Evolutionary conservation across 2,797 vertebrate genomes (phyloP).

Genomic region (Pteronotus mesoamericanus): DNA sequence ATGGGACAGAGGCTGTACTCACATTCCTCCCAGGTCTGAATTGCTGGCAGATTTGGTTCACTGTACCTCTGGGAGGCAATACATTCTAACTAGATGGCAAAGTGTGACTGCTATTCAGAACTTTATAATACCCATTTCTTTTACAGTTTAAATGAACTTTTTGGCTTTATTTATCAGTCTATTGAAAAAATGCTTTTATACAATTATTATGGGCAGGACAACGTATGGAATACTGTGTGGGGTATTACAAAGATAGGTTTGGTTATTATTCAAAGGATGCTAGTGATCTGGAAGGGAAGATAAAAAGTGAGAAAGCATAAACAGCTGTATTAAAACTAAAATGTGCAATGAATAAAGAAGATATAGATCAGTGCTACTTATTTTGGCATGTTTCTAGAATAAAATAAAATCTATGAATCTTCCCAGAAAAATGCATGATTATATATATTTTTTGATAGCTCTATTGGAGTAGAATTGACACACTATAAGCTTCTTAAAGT

Average conservation of each 20-base stretch:
- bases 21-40: constrained; percentile 36
- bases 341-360: not conserved
- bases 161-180: constrained; percentile 27
- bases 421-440: not conserved
- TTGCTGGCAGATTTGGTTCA: constrained; percentile 73
- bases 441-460: not conserved
- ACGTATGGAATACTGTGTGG: not conserved
- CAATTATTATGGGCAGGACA: not conserved
- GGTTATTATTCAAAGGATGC: not conserved
- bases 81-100: constrained; percentile 19
- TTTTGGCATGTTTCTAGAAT: not conserved
- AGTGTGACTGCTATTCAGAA: constrained; percentile 45
- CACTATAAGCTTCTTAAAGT: not conserved
- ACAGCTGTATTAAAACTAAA: constrained; percentile 8
- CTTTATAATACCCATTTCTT: not conserved
- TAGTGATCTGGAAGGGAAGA: not conserved
- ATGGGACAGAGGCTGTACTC: constrained; percentile 48
- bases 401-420: not conserved
- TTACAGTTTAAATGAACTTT: constrained; percentile 54
- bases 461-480: not conserved
- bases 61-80: constrained; percentile 57
- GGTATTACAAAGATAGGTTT: not conserved
- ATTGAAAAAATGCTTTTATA: constrained; percentile 25
- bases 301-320: not conserved
- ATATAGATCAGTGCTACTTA: not conserved